Percentiles rank a stretch among this genome's conserved stretches.
Conservation (phyloP, 2,797 vertebrate species). For the Ptychadena robeensis region DNA sequence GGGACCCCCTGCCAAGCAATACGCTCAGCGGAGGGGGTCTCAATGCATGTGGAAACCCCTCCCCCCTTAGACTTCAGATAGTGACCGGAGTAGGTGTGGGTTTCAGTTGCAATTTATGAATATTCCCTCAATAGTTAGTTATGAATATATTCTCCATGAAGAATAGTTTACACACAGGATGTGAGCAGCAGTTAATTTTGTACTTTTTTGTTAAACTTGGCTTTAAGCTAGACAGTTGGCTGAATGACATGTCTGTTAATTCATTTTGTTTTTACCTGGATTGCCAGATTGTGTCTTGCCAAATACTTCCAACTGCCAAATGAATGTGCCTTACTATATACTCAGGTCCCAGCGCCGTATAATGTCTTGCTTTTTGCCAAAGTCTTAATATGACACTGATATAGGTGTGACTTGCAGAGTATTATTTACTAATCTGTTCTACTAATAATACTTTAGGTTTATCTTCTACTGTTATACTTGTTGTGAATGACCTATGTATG, state of each 20-base stretch:
- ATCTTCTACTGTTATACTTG: neutral
- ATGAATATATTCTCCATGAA: too few relatives aligned
- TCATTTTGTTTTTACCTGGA: neutral
- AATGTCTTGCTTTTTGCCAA: neutral
- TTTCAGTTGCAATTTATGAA: too few relatives aligned
- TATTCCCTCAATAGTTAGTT: too few relatives aligned
- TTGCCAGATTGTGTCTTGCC: neutral
- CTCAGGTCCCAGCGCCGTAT: neutral
- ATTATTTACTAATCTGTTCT: neutral
- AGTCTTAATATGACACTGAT: neutral
- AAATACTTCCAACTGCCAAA: neutral
- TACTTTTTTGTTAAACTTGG: too few relatives aligned
- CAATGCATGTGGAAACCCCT: too few relatives aligned
- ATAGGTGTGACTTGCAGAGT: neutral
- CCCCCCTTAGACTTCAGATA: too few relatives aligned
- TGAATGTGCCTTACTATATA: neutral
- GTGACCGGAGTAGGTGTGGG: too few relatives aligned
- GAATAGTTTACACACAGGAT: too few relatives aligned
- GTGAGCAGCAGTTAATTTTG: too few relatives aligned
- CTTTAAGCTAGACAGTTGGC: neutral
- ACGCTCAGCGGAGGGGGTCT: too few relatives aligned
- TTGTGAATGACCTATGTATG: neutral
- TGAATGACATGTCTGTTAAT: neutral
- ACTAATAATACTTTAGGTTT: neutral
- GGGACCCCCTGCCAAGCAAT: too few relatives aligned